phyloP scores from a whole-genome alignment of 2,888 invertebrate species.

The Chymomyza fuscimana region DNA sequence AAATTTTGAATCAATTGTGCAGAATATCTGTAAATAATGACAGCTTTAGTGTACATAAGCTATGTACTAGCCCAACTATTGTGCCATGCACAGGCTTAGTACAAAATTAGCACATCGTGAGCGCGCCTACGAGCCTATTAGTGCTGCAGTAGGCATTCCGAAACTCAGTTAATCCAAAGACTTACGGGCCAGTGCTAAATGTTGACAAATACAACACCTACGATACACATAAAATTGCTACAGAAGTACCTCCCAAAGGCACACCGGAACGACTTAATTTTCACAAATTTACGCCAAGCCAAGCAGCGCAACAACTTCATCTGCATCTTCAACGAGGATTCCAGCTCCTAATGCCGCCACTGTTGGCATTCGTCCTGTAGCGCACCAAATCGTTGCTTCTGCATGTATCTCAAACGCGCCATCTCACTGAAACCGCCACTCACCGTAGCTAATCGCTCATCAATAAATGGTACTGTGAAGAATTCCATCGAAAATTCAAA shows the following conservation, averaged over 20 bases:
- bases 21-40: background rate
- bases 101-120: slow-evolving; percentile 66
- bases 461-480: slow-evolving; percentile 56
- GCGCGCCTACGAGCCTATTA: slow-evolving; percentile 52
- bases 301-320: slow-evolving; percentile 1
- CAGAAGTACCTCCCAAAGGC: slow-evolving; percentile 71
- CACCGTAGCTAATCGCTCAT: slow-evolving; percentile 68
- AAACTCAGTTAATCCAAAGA: slow-evolving; percentile 56
- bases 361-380: slow-evolving; percentile 59
- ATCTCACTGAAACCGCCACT: slow-evolving; percentile 58
- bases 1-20: too few relatives aligned
- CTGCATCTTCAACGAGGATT: background rate
- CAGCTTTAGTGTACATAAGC: background rate
- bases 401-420: slow-evolving; percentile 27
- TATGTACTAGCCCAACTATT: background rate
- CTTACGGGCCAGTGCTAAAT: slow-evolving; percentile 47
- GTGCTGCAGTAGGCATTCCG: slow-evolving; percentile 71
- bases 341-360: slow-evolving; percentile 42
- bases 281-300: slow-evolving; percentile 61
- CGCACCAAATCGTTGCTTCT: slow-evolving; percentile 33
- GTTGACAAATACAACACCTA: slow-evolving; percentile 76
- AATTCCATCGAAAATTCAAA: slow-evolving; percentile 58
- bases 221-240: slow-evolving; percentile 73
- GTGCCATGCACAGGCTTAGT: slow-evolving; percentile 27
- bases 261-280: slow-evolving; percentile 72